Percentiles rank a stretch among this genome's conserved stretches.
Evolutionary conservation across 1,140 invertebrate genomes (phyloP).

Genomic region (Oedothorax gibbosus): DNA sequence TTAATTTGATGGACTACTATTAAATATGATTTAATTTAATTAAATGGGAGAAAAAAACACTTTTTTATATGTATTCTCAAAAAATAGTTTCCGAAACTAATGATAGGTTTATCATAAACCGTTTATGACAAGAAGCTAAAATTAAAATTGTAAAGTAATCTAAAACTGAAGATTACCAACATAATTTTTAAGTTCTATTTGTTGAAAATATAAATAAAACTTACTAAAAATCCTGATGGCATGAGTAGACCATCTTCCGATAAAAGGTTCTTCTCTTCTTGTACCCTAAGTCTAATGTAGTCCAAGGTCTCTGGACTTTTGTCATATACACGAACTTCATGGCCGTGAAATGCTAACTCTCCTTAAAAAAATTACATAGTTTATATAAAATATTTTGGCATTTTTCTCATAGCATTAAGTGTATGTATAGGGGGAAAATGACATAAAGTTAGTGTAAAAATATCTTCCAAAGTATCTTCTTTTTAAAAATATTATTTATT

Average conservation of each 20-base stretch:
- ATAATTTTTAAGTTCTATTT: background rate
- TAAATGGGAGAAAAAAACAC: no score
- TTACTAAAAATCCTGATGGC: constrained; percentile 69
- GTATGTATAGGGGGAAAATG: background rate
- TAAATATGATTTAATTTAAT: no score
- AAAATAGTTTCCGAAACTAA: background rate
- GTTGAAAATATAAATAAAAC: background rate
- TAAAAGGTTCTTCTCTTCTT: constrained; percentile 69
- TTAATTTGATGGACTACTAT: no score
- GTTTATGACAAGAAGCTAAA: background rate
- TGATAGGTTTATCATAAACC: background rate
- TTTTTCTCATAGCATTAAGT: background rate
- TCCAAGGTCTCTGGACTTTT: constrained; percentile 67
- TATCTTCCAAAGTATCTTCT: no score
- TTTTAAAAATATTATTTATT: no score
- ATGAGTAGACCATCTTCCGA: constrained; percentile 68
- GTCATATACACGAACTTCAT: constrained; percentile 70
- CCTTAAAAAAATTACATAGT: constrained; percentile 64
- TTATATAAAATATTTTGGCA: background rate
- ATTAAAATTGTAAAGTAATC: background rate
- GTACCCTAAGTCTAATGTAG: constrained; percentile 67
- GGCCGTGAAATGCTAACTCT: constrained; percentile 71
- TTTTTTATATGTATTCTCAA: no score
- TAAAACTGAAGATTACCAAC: background rate
- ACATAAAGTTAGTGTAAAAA: no score